Evolutionary conservation across 2,888 invertebrate genomes (phyloP), one percentile per base, ranked within the genome.

Genomic region (Seladonia tumulorum): DNA sequence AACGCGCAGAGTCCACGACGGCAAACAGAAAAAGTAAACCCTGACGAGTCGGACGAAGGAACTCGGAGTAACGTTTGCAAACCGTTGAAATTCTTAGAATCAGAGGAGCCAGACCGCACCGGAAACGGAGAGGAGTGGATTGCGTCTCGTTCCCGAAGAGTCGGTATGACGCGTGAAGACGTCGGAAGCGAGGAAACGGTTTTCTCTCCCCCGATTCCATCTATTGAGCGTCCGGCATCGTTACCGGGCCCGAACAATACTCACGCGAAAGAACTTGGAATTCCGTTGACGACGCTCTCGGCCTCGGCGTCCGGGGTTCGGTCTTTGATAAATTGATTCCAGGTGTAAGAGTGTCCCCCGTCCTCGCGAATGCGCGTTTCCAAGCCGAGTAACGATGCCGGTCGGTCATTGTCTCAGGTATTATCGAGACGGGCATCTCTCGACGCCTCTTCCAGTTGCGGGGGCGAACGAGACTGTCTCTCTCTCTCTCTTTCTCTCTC

Each of bases 371-470:
- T 88, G 91, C 88, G 90, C 89, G 86, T 92, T 92, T 92, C 87
- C 88, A 89, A 68, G 80, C 82, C 87, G 89, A 90, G 91, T 93
- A 93, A 93, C 92, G 93, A 93, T 91, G 92, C 91, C 91, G 92
- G 90, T 92, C 92, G 93, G 93, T 93, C 93, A 93, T 93, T 93
- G 93, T 93, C 93, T 93, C 90, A 86, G 88, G 90, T 89, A 92
- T 91, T 93, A 93, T 93, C 93, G 91, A 93, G 90, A 87, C 90
- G 91, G 91, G 91, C 91, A 93, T 93, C 93, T 93, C 91, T 93
- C 91, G 91, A 92, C 93, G 92, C 91, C 93, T 92, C 92, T 88
- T 90, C 89, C 90, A 91, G 87, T 85, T 92, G 92, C 92, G 93
- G 93, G 91, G 93, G 93, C 93, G 93, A 90, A 91, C 89, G 91